phyloP scores from a whole-genome alignment of 2,888 invertebrate genomes.

The Harpalus rufipes region DNA sequence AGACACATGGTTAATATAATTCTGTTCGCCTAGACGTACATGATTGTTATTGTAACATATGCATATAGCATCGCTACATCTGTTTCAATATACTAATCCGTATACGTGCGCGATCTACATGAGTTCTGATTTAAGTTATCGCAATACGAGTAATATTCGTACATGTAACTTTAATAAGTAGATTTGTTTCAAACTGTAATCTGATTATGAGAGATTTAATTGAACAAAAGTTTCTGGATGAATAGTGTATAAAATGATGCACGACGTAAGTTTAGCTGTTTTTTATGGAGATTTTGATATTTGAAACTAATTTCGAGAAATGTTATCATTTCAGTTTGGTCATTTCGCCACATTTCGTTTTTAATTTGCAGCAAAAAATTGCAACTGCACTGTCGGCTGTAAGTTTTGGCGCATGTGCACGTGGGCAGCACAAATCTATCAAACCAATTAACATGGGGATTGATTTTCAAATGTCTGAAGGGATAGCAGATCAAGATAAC shows the following conservation, averaged over 20 bases:
- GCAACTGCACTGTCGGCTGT: too few relatives aligned
- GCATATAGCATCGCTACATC: not conserved
- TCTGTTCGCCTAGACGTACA: too few relatives aligned
- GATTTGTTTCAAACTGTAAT: conserved; percentile 46
- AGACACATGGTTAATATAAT: too few relatives aligned
- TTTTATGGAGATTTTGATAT: not conserved
- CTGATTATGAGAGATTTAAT: conserved; percentile 40
- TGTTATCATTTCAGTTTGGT: too few relatives aligned
- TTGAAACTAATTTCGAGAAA: too few relatives aligned
- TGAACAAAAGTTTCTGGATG: conserved; percentile 39
- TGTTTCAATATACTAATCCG: not conserved
- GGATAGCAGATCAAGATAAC: too few relatives aligned
- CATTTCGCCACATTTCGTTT: too few relatives aligned
- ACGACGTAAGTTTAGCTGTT: not conserved
- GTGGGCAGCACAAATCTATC: too few relatives aligned
- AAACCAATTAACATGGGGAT: too few relatives aligned
- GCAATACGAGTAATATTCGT: not conserved
- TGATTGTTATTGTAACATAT: not conserved
- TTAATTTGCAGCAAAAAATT: too few relatives aligned
- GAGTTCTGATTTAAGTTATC: conserved; percentile 39
- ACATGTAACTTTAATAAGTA: conserved; percentile 29
- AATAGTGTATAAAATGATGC: not conserved
- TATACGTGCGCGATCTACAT: not conserved
- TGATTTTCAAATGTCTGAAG: too few relatives aligned
- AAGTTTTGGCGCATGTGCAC: too few relatives aligned